A percentile compares a stretch with the other conserved stretches of the same genome.
phyloP scores from a whole-genome alignment of 2,113 vertebrate genomes.

The Oxygymnocypris stewartii region DNA sequence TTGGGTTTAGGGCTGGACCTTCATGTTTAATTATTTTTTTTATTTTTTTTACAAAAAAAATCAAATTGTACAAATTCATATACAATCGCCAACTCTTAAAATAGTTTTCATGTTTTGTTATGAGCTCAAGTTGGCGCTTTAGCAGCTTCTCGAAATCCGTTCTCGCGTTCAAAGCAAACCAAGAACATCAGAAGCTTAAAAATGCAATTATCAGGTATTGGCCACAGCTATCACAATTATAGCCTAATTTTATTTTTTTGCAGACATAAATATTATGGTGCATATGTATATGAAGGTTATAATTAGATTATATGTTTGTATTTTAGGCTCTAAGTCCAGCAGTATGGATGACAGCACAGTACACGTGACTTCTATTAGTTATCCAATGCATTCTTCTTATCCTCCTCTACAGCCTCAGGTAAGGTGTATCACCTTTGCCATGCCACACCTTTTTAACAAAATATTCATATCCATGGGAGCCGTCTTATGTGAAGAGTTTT shows the following conservation, averaged over 20 bases:
- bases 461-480: neutral
- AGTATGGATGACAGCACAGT: conserved; percentile 79
- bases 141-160: neutral
- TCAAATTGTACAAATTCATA: neutral
- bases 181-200: neutral
- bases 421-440: conserved; percentile 36
- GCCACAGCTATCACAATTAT: neutral
- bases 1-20: too few relatives aligned
- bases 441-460: neutral
- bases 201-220: neutral
- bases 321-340: conserved; percentile 83
- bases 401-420: conserved; percentile 85
- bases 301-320: neutral
- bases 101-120: neutral
- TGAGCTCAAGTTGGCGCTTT: neutral
- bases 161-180: neutral
- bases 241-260: neutral
- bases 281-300: neutral
- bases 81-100: neutral
- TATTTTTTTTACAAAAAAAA: neutral
- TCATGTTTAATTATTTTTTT: neutral
- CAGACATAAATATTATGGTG: neutral
- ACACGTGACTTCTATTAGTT: conserved; percentile 77
- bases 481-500: neutral
- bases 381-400: conserved; percentile 78